Evolutionary conservation across 2,113 vertebrate species (phyloP).

Genomic region (Ursus arctos): DNA sequence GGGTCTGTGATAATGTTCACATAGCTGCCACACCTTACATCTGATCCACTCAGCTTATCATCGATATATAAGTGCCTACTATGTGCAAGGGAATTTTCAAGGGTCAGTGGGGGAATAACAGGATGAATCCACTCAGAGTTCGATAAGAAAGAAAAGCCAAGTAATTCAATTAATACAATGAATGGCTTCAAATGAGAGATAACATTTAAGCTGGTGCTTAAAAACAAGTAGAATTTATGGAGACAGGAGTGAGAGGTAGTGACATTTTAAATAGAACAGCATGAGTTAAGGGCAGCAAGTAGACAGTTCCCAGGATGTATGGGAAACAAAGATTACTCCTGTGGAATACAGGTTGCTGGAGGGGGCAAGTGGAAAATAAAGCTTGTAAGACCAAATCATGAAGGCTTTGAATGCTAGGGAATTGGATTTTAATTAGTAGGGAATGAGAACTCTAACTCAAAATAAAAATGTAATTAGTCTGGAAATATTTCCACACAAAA

Average conservation of each 20-base stretch:
- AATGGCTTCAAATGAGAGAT: neutral
- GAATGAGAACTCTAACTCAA: neutral
- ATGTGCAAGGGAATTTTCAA: neutral
- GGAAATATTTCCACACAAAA: slow-evolving; percentile 52
- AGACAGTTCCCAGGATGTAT: neutral
- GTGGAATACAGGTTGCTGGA: neutral
- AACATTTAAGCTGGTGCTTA: neutral
- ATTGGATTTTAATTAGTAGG: neutral
- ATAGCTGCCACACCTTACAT: neutral
- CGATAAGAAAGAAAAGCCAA: neutral
- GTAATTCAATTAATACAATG: neutral
- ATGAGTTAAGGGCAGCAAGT: neutral
- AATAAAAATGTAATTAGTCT: slow-evolving; percentile 22
- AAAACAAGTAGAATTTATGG: neutral
- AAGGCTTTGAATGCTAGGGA: neutral
- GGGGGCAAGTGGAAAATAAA: neutral
- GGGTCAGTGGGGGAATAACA: neutral
- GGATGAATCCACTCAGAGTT: neutral
- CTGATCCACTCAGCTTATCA: neutral
- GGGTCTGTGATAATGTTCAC: neutral
- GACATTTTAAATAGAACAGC: neutral
- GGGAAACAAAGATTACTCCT: neutral
- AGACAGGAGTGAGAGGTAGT: neutral
- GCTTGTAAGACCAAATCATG: neutral
- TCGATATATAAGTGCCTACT: neutral